Percentiles rank a stretch among this genome's conserved stretches.
Evolutionary conservation across 2,888 invertebrate genomes (phyloP).

Genomic region (Phasia obesa): DNA sequence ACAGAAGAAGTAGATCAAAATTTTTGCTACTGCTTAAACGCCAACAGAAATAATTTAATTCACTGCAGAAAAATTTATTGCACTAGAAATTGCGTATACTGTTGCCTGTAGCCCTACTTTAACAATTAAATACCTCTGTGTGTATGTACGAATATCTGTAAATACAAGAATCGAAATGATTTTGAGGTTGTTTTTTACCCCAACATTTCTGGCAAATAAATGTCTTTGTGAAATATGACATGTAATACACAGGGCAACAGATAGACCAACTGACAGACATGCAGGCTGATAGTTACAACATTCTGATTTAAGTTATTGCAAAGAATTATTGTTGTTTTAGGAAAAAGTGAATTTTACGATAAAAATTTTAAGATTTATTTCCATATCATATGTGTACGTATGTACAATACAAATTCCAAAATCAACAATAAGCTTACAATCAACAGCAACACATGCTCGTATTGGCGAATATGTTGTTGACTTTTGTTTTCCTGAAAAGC

Average conservation of each 20-base stretch:
- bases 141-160: background rate
- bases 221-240: conserved; percentile 66
- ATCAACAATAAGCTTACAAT: conserved; percentile 18
- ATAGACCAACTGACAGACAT: conserved; percentile 6
- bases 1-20: conserved; percentile 60
- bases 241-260: conserved; percentile 47
- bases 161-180: conserved; percentile 1
- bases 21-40: conserved; percentile 56
- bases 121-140: conserved; percentile 11
- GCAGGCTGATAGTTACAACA: conserved; percentile 45
- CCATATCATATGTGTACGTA: too few relatives aligned
- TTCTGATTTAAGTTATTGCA: conserved; percentile 53
- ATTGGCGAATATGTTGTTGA: conserved; percentile 26
- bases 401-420: conserved; percentile 26
- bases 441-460: conserved; percentile 1
- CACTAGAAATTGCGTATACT: conserved; percentile 33
- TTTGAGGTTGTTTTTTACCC: conserved; percentile 11
- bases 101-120: conserved; percentile 13
- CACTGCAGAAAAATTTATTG: conserved; percentile 55
- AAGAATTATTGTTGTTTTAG: conserved; percentile 72
- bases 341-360: conserved; percentile 72
- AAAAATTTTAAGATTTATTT: conserved; percentile 70
- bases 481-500: conserved; percentile 14
- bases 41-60: conserved; percentile 58
- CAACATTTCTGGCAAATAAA: conserved; percentile 52